Base-by-base conservation (phyloP, 1,140 invertebrate species). In the Phymorhynchus buccinoides region DNA sequence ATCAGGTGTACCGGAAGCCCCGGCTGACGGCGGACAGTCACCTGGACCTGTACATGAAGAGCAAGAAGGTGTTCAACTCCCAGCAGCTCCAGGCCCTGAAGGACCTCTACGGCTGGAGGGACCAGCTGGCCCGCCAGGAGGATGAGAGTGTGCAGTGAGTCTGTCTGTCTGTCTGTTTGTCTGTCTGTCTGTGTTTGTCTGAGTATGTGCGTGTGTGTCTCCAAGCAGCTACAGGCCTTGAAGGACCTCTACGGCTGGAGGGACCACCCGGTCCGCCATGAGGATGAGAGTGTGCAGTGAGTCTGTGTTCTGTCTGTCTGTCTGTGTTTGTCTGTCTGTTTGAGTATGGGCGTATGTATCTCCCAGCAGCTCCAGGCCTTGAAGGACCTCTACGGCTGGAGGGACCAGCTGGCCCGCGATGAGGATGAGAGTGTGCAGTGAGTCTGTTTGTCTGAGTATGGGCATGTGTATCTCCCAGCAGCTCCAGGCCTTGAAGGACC, bases 41-140 rank as follows among this genome's bases (percentile, higher is more conserved):
- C 92, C 91, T 96, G 91, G 94, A 95, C 56, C 91, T 98, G 86
- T 97, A 97, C 89, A 94, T 95, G 73, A 96, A 96, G 87, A 96
- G 96, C 84, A 96, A 96, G 88, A 96, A 96, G 87, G 93, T 95
- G 44, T 98, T 99, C 89, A 97, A 98, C 91, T 96, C 96, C 3
- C 90, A 92, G 86, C 98, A 99, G 93, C 89, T 98, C 88, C 95
- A 95, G 87, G 98, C 97, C 0, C 93, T 99, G 1, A 95, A 96
- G 86, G 94, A 96, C 88, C 91, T 99, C 0, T 99, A 96, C 91
- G 94, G 94, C 37, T 99, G 99, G 99, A 94, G 99, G 77, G 98
- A 99, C 93, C 90, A 93, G 35, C 95, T 96, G 12, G 98, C 98
- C 0, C 94, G 98, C 68, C 90, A 95, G 71, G 96, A 98, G 91